Percentiles rank a stretch among this genome's conserved stretches.
These are phyloP conservation scores for Cantharis flavilabris DNA, from an alignment of 2,888 invertebrate species.

Conservation along the genomic window DNA sequence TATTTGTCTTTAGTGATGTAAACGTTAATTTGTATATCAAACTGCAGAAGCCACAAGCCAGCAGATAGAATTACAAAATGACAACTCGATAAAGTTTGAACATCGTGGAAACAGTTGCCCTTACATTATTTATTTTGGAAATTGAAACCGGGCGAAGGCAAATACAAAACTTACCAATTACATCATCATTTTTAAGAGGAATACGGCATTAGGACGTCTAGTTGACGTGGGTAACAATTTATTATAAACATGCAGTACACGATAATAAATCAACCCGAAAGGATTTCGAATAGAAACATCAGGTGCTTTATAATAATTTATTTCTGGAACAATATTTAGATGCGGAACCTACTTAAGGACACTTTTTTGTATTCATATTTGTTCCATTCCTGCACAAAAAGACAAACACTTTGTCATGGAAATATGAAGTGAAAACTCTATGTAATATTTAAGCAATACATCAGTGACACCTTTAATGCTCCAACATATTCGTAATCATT, in stretches of 20 bases:
- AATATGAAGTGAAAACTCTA: constrained; percentile 34
- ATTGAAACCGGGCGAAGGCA: neutral
- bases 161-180: neutral
- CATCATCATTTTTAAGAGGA: neutral
- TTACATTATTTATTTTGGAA: neutral
- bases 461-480: constrained; percentile 37
- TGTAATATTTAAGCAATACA: constrained; percentile 39
- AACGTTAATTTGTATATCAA: constrained; percentile 22
- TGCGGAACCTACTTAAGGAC: neutral
- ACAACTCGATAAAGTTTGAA: neutral
- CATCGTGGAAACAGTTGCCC: neutral
- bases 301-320: constrained; percentile 1
- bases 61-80: constrained; percentile 9
- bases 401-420: constrained; percentile 38
- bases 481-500: constrained; percentile 21
- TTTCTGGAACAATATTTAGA: neutral
- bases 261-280: neutral
- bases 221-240: neutral
- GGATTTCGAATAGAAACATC: neutral
- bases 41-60: constrained; percentile 17
- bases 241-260: neutral
- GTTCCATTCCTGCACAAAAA: constrained; percentile 6
- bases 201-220: neutral
- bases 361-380: constrained; percentile 2
- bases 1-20: neutral